Evolutionary conservation across 2,797 vertebrate genomes (phyloP), one percentile per base, ranked within the genome.

Genomic region (Hapalemur alaotrensis): DNA sequence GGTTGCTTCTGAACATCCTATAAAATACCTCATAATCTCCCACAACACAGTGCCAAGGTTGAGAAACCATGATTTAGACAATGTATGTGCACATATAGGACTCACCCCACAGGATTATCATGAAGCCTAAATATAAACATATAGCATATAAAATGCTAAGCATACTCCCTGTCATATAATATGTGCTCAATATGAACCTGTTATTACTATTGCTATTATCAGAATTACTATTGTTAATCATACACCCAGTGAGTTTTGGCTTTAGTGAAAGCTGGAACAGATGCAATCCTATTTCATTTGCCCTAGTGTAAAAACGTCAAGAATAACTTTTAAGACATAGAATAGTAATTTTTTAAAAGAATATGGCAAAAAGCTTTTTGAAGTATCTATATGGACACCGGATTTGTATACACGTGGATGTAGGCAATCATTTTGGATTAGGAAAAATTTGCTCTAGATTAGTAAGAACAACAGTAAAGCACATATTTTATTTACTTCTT

Each of bases 401-500:
- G 30, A n/a, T 94, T 75, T 85, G 14, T 43, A 67, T 50, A 83
- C 7, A 89, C 7, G 2, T 91, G 35, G 61, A 59, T 57, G 8
- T 65, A 78, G 5, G 81, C 12, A 79, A 89, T 79, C 54, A 96
- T 79, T 82, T 89, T 38, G 35, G 7, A 96, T 94, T 89, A 52
- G 46, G 48, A 70, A 95, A 81, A 86, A 82, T 91, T 94, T 50
- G 23, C 75, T 96, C 50, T 93, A 43, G 30, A 25, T 91, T 89
- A 50, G 75, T n/a, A 91, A 76, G 32, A 93, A 82, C 23, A 78
- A 73, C 5, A 81, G n/a, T 43, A 91, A 91, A 83, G 87, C n/a
- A 52, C 46, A 13, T 23, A 54, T 86, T 94, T 95, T 83, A 83
- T 94, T 95, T 83, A 83, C 84, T 89, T 89, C 61, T 80, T 96